Evolutionary conservation across 2,113 vertebrate species (phyloP).

Genomic region (Semicossyphus pulcher): DNA sequence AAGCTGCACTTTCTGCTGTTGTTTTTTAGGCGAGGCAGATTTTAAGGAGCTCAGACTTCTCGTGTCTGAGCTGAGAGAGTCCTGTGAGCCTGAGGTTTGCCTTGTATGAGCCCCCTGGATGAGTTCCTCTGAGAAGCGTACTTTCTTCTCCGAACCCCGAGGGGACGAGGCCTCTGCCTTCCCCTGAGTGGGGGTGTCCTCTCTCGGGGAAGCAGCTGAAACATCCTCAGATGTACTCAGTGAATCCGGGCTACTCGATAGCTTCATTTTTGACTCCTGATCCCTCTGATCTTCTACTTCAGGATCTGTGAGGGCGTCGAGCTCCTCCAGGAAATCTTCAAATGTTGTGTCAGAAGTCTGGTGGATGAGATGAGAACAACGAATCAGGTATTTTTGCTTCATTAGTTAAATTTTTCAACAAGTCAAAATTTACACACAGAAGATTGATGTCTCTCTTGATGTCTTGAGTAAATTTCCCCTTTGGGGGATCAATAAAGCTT

Average conservation of each 20-base stretch:
- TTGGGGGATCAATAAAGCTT: no score
- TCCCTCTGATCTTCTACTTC: conserved; percentile 64
- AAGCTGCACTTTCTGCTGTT: conserved; percentile 6
- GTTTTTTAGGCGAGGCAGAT: conserved; percentile 50
- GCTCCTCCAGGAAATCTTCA: conserved; percentile 83
- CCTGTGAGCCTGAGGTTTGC: conserved; percentile 32
- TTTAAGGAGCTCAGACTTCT: conserved; percentile 51
- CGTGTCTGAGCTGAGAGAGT: conserved; percentile 49
- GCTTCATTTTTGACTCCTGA: conserved; percentile 45
- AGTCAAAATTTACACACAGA: not conserved
- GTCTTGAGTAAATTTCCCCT: no score
- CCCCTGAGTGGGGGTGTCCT: conserved; percentile 24
- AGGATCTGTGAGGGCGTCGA: conserved; percentile 74
- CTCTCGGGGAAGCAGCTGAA: conserved; percentile 9
- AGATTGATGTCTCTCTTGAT: no score
- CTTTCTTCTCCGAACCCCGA: conserved; percentile 76
- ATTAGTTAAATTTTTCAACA: not conserved
- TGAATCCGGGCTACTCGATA: conserved; percentile 12
- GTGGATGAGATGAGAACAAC: conserved; percentile 7
- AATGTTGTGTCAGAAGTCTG: conserved; percentile 73
- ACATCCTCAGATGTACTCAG: conserved; percentile 23
- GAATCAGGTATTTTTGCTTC: not conserved
- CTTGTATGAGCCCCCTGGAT: conserved; percentile 45
- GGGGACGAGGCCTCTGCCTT: conserved; percentile 35
- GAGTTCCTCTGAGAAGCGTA: conserved; percentile 79